phyloP scores from a whole-genome alignment of 2,113 vertebrate genomes.

The Ondatra zibethicus region DNA sequence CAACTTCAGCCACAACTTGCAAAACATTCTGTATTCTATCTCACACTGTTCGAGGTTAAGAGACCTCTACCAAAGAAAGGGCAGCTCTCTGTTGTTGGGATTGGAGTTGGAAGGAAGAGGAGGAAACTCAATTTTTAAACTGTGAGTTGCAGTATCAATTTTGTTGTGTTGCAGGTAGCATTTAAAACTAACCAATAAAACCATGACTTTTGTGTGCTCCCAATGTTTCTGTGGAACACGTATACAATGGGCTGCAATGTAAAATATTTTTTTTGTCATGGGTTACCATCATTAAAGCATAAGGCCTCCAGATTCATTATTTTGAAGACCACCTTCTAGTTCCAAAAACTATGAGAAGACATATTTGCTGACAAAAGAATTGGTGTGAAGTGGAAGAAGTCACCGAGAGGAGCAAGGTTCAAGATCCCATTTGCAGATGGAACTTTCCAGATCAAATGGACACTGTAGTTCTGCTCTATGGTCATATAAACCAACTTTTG shows the following conservation, averaged over 20 bases:
- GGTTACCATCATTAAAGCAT: background rate
- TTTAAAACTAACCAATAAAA: background rate
- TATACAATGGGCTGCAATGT: background rate
- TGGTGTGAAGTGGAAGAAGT: background rate
- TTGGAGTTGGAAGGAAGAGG: background rate
- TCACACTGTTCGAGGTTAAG: background rate
- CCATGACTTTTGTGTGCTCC: background rate
- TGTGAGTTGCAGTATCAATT: background rate
- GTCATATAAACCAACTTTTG: background rate
- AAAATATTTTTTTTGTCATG: constrained; percentile 8
- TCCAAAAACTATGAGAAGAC: background rate
- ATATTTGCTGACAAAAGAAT: constrained; percentile 24
- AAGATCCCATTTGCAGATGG: background rate
- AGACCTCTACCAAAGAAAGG: background rate
- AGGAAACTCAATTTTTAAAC: background rate
- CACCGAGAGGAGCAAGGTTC: background rate
- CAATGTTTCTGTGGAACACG: background rate
- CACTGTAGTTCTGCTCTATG: background rate
- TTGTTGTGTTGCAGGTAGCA: background rate
- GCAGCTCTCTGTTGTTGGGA: background rate
- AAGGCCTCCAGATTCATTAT: background rate
- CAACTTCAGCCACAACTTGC: background rate
- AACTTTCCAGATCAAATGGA: background rate
- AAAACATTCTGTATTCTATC: background rate
- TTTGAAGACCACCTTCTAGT: constrained; percentile 15